Base-by-base conservation (phyloP, 2,888 invertebrate genomes). In the Plebejus melissa region DNA sequence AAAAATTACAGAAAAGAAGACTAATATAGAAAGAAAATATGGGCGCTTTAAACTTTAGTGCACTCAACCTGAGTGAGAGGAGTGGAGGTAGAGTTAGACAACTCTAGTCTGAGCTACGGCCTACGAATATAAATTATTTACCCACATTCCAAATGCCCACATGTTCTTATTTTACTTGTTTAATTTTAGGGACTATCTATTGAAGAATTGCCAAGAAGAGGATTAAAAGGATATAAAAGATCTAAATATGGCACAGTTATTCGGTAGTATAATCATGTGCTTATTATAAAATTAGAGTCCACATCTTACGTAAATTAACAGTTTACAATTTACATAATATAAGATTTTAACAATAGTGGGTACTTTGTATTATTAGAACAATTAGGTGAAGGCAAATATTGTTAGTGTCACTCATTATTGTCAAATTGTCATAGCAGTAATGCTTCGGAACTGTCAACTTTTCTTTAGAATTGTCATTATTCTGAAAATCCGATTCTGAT, bases 161-260 rank as follows among this genome's bases (percentile, higher is more conserved):
- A 71, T 50, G 46, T 22, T 70, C 28, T 60, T 32, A 5, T 72
- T 72, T 32, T 28, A 22, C 41, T 46, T 46, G 46, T 46, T 22
- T 50, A 16, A 32, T 72, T 72, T 72, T 72, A 13, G 41, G 32
- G 22, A 72, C 50, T 54, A 32, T 72, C 72, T 11, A 72, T 54
- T 54, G 54, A 72, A 72, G 72, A 72, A 72, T 72, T 72, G 72
- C 72, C 54, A 72, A 72, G 72, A 72, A 54, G 72, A 50, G 72
- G 50, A 54, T 72, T 54, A 72, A 72, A 54, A 54, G 46, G 72
- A 32, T 32, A 54, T 72, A 54, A 54, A 72, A 72, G 32, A 72
- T 36, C 13, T 32, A 54, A 32, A 54, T n/a, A 72, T 32, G 50
- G 72, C 46, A 28, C 54, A 54, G 72, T 16, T 54, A 72, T 72